Base-by-base conservation (phyloP, 2,888 invertebrate species). In the Tetranychus truncatus region DNA sequence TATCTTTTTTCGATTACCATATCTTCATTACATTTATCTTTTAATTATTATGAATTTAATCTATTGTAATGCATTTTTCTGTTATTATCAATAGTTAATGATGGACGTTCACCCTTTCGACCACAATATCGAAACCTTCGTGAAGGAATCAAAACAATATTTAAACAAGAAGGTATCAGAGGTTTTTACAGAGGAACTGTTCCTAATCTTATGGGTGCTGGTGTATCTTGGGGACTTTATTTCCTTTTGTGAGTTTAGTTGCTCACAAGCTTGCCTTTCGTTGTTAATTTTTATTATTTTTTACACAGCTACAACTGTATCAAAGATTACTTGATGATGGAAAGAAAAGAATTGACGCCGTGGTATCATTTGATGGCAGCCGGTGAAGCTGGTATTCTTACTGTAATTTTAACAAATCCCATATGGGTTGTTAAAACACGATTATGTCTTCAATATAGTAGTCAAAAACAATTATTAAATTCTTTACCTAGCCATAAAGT, bases 401-500 rank as follows among this genome's bases (percentile, higher is more conserved):
- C 95, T 0, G 86, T 96, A 75, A 82, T 92, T 74, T 87, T 96
- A 84, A 96, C 97, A 74, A 99, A 99, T 85, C 99, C 99, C 73
- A 91, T 99, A 81, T 99, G 97, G 97, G 96, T 99, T 79, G 92
- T 95, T 76, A 99, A 99, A 86, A 99, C 99, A 1, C 82, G 96
- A 75, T 87, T 99, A 77, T 99, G 97, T 82, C 87, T 99, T 79
- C 97, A 99, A 84, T 96, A 95, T 81, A 89, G 89, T 75, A 77
- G n/a, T 21, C n/a, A 71, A 77, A 46, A 11, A 1, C 69, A 76
- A 74, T 24, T 75, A 24, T 65, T 74, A 11, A 73, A 21, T 20
- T 45, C 45, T 34, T 77, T 80, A 44, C 79, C 80, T 18, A 76
- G 80, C 21, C 79, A 80, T 75, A 88, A 88, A 81, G 85, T 87